Percentiles rank a stretch among this genome's conserved stretches.
Evolutionary conservation across 2,113 vertebrate species (phyloP).

Genomic region (Parus major): DNA sequence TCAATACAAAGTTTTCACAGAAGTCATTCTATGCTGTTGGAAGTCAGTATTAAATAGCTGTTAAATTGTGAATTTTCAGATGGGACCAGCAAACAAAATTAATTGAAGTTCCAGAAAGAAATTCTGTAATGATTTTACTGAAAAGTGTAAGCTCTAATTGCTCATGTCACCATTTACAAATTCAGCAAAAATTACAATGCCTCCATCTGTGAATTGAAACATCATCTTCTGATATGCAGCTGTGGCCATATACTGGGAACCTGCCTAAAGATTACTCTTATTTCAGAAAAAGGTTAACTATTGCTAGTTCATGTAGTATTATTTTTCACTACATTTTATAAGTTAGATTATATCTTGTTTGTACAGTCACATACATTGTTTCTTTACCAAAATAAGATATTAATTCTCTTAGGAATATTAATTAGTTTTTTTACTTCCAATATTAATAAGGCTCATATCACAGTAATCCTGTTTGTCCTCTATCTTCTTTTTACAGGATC

Average conservation of each 20-base stretch:
- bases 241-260: background rate
- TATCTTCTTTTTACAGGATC: background rate
- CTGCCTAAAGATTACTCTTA: background rate
- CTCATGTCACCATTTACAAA: background rate
- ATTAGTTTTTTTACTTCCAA: background rate
- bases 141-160: background rate
- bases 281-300: background rate
- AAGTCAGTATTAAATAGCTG: background rate
- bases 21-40: background rate
- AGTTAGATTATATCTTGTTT: background rate
- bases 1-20: background rate
- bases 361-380: background rate
- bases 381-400: background rate
- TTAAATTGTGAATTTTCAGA: background rate
- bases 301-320: background rate
- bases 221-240: background rate
- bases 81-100: accelerated
- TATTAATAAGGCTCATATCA: background rate
- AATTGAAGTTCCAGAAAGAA: background rate
- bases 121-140: background rate
- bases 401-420: background rate
- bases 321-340: background rate
- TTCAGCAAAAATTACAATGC: background rate
- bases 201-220: background rate
- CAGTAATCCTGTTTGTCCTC: background rate